phyloP scores from a whole-genome alignment of 2,797 vertebrate genomes.

The Leucoraja ocellata region DNA sequence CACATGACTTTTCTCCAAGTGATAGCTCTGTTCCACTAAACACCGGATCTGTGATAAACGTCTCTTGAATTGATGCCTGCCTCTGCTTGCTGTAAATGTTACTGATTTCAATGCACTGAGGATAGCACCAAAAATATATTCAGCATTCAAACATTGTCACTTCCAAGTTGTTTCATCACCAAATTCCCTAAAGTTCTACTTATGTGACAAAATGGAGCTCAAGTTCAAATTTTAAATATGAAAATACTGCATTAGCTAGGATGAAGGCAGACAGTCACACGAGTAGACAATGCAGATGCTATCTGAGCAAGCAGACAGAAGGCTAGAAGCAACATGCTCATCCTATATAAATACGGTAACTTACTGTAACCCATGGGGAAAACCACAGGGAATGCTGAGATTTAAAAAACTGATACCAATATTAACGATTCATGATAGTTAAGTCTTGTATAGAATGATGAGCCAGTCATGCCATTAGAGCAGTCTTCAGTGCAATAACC shows the following conservation, averaged over 20 bases:
- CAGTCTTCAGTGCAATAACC: background rate
- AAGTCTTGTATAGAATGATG: background rate
- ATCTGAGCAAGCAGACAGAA: background rate
- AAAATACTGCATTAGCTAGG: background rate
- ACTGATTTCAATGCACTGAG: background rate
- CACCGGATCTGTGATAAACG: background rate
- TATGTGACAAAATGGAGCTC: constrained; percentile 1
- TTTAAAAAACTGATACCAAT: background rate
- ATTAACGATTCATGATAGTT: background rate
- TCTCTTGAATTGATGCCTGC: background rate
- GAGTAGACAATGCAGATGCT: background rate
- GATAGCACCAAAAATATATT: background rate
- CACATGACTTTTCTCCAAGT: background rate
- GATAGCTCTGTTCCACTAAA: background rate
- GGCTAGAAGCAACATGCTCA: background rate
- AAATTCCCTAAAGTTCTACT: background rate
- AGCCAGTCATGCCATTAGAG: background rate
- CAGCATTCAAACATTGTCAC: background rate
- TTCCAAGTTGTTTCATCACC: background rate
- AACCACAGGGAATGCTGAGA: background rate
- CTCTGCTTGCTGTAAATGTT: background rate
- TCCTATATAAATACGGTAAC: background rate
- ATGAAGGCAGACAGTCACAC: too few relatives aligned
- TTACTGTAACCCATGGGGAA: background rate
- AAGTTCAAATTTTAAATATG: background rate